phyloP scores from a whole-genome alignment of 2,888 invertebrate genomes.

The Osedax fenrisi region DNA sequence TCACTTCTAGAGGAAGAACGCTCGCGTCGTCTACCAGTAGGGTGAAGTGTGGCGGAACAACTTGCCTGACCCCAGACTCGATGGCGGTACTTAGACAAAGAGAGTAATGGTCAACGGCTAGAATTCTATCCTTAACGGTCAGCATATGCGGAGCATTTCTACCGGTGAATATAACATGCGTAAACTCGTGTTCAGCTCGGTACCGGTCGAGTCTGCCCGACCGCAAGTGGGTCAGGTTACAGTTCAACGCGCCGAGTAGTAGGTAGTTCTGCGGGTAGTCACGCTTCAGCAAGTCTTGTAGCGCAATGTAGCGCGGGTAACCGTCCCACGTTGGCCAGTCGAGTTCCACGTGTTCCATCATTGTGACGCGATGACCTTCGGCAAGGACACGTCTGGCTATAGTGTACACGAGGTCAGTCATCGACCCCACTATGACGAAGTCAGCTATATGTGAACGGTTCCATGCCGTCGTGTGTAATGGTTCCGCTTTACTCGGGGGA shows the following conservation, averaged over 20 bases:
- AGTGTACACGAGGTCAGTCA: background rate
- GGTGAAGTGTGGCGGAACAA: background rate
- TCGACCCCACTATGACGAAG: background rate
- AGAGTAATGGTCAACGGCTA: background rate
- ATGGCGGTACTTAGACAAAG: background rate
- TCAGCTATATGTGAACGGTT: background rate
- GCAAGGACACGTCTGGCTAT: background rate
- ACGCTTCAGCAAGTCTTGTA: background rate
- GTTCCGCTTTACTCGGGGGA: too few species aligned
- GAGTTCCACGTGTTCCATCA: background rate
- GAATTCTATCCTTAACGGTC: too few species aligned
- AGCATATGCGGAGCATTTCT: background rate
- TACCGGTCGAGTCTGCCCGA: background rate
- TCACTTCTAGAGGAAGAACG: background rate
- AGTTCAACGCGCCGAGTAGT: background rate
- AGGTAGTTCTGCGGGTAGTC: background rate
- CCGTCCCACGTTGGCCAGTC: background rate
- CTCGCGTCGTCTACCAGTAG: background rate
- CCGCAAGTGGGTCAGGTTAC: background rate
- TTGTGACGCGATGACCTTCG: constrained; percentile 6
- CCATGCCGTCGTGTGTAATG: too few species aligned
- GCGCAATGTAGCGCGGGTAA: background rate
- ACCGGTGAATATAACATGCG: background rate
- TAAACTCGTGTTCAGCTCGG: background rate
- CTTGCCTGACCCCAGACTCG: background rate